Base-by-base conservation (phyloP, 2,797 vertebrate species). In the Esox masquinongy region DNA sequence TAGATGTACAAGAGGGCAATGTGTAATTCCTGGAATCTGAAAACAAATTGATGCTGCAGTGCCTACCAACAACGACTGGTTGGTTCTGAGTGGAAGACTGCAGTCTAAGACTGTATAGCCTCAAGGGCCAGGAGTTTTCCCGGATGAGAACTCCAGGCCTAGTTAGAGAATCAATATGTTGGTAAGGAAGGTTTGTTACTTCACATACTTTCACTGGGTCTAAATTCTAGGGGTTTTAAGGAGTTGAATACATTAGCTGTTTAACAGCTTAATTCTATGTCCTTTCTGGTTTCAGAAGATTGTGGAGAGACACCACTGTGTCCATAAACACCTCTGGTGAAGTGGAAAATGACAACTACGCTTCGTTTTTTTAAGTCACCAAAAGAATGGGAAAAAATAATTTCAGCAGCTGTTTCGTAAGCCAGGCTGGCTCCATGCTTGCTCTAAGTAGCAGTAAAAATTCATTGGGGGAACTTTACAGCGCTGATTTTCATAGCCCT, bases 171-270 rank as follows among this genome's bases (percentile, higher is more conserved):
- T 24, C n/a, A 61, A 4, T 61, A 59, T 59, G 9, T 59, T 4
- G 56, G 56, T 24, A 24, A 4, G 7, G 22, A 31, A 29, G 26
- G 26, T 66, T 66, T 66, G 16, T 66, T 66, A 29, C 68, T 24
- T 71, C 19, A 16, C 26, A 31, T 31, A 47, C 49, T 64, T 14
- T 34, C 11, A 31, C 16, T 17, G 15, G 11, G 72, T 64, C 26
- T 29, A 24, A 73, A 63, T 31, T 47, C 16, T 73, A 17, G 26
- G 39, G 24, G 36, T 16, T 79, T 70, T 78, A 78, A 61, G 84
- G 63, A 82, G 75, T 85, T 83, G 77, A 87, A 85, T 73, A 75
- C 12, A 34, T 31, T 47, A 77, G 83, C 76, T 81, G 86, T 82
- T 75, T 76, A 70, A 84, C 78, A 82, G 82, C 84, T 75, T 56